Evolutionary conservation across 2,888 invertebrate genomes (phyloP), one percentile per base, ranked within the genome.

Genomic region (Baronia brevicornis): DNA sequence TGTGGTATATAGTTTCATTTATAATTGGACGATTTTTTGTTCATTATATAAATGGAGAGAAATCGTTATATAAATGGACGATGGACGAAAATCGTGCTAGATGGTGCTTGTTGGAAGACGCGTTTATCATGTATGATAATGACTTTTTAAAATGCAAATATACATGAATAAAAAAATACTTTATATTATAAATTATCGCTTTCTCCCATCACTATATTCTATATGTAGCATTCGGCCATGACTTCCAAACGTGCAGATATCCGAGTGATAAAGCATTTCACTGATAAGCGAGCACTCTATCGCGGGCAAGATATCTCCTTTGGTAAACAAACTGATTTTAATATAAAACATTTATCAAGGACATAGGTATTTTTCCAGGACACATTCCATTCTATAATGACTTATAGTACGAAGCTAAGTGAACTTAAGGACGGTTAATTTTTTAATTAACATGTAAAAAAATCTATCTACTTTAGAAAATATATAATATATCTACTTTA

Each of bases 171-270:
- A n/a, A n/a, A n/a, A n/a, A n/a, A n/a, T n/a, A n/a, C n/a, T n/a
- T n/a, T n/a, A n/a, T n/a, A n/a, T n/a, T n/a, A 22, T 5, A 4
- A 11, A 4, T 7, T 7, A 1, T 13, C 31, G 31, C 31, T 24
- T 3, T 17, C 19, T 23, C 24, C 17, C 10, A 24, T 31, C 31
- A 31, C 18, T 18, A 24, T n/a, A 10, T 28, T 34, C 27, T 33
- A 28, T 18, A 28, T 5, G 7, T 19, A 18, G 12, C 35, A 36
- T 18, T 38, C 28, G 57, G 42, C 60, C 60, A 51, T 62, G 63
- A 61, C 60, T 52, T 48, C 48, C 40, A 52, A 50, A 41, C 51
- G 55, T 61, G 60, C 32, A 47, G 46, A 45, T 47, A 54, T 36
- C 46, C 43, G 13, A 13, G 26, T 25, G 34, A 39, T 44, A 51